Percentiles rank a stretch among this genome's conserved stretches.
phyloP scores from a whole-genome alignment of 2,888 invertebrate species.

The Escarpia spicata region DNA sequence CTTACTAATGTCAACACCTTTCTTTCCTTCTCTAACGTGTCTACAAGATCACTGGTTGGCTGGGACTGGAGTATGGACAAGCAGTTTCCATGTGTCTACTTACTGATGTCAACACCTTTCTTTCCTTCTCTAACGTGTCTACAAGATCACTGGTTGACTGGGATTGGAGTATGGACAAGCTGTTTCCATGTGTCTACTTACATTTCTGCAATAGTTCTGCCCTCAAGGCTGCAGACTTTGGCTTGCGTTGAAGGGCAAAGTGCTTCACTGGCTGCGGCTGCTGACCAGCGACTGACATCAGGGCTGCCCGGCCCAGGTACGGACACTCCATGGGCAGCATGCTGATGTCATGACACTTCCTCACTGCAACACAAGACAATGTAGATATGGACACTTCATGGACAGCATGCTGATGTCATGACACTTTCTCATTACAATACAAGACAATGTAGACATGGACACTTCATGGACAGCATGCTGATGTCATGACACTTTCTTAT shows the following conservation, averaged over 20 bases:
- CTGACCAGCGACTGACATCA: conserved; percentile 81
- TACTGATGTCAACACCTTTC: too few species aligned
- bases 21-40: too few species aligned
- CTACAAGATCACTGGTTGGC: too few species aligned
- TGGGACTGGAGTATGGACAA: too few species aligned
- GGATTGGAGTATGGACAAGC: too few species aligned
- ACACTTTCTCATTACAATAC: conserved; percentile 52
- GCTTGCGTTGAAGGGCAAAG: conserved; percentile 91
- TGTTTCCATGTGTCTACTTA: conserved; percentile 45
- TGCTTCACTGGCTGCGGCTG: conserved; percentile 84
- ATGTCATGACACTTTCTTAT: conserved; percentile 49
- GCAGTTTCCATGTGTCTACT: too few species aligned
- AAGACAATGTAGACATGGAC: background rate
- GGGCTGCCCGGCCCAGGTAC: conserved; percentile 92
- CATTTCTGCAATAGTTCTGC: conserved; percentile 90
- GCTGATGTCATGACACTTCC: conserved; percentile 50
- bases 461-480: too few species aligned
- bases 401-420: background rate
- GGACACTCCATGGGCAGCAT: conserved; percentile 95
- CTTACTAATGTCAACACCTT: too few species aligned
- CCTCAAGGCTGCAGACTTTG: conserved; percentile 90
- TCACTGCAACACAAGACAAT: conserved; percentile 47
- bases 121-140: too few species aligned
- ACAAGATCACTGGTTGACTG: too few species aligned
- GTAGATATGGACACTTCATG: background rate